Conservation (phyloP, 2,888 invertebrate species). For the Lathronympha strigana region DNA sequence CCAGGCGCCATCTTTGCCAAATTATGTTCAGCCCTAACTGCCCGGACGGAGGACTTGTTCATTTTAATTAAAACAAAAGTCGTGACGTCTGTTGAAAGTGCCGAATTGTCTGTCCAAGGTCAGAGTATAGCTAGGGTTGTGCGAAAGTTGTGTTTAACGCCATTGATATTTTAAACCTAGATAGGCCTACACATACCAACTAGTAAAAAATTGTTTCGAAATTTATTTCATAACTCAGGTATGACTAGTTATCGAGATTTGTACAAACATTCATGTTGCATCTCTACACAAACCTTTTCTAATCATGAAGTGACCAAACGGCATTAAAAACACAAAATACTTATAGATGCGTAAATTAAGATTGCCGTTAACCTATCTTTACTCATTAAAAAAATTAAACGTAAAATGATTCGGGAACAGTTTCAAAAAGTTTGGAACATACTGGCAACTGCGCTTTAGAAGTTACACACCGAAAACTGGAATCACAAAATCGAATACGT, state of each 20-base stretch:
- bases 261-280: too few relatives aligned
- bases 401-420: slow-evolving; percentile 4
- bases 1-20: slow-evolving; percentile 15
- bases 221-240: too few relatives aligned
- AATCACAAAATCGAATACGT: slow-evolving; percentile 10
- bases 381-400: slow-evolving; percentile 26
- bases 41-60: slow-evolving; percentile 27
- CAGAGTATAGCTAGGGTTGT: slow-evolving; percentile 26
- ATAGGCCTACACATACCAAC: too few relatives aligned
- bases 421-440: slow-evolving; percentile 6
- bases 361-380: too few relatives aligned
- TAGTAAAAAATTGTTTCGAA: too few relatives aligned
- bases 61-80: slow-evolving; percentile 42
- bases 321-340: too few relatives aligned
- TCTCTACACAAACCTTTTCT: too few relatives aligned
- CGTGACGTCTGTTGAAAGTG: slow-evolving; percentile 25
- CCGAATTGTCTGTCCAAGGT: slow-evolving; percentile 20
- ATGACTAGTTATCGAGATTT: too few relatives aligned
- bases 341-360: too few relatives aligned
- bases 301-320: too few relatives aligned
- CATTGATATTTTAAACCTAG: too few relatives aligned
- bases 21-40: slow-evolving; percentile 17
- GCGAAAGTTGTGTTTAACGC: slow-evolving; percentile 9
- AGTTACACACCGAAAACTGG: neutral
- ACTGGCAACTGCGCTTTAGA: slow-evolving; percentile 4